These are phyloP conservation scores for Phaedon cochleariae DNA, from an alignment of 2,888 invertebrate genomes.

Conservation along the genomic window DNA sequence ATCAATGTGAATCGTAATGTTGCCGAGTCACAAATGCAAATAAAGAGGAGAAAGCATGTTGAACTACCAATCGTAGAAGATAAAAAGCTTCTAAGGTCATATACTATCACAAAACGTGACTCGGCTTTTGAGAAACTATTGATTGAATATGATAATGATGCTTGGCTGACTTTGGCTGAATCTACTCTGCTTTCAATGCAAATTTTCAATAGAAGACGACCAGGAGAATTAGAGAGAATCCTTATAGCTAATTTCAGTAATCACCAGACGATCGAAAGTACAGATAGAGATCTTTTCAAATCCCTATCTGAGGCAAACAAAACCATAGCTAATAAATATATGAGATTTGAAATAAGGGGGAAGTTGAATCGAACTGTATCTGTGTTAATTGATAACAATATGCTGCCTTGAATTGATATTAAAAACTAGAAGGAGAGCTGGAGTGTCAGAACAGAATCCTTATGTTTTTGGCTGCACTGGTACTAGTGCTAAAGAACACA, in stretches of 20 bases:
- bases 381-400: conserved; percentile 8
- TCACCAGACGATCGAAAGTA: conserved; percentile 3
- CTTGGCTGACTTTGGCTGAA: conserved; percentile 17
- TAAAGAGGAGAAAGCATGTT: too few species aligned
- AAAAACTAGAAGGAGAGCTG: background rate
- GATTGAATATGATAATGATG: background rate
- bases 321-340: conserved; percentile 6
- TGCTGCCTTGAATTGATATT: conserved; percentile 17
- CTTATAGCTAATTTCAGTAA: conserved; percentile 11
- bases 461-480: background rate
- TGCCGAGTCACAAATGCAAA: too few species aligned
- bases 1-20: too few species aligned
- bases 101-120: too few species aligned
- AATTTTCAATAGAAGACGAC: conserved; percentile 5
- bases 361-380: conserved; percentile 11
- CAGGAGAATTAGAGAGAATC: conserved; percentile 19
- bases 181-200: background rate
- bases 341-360: conserved; percentile 5
- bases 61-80: too few species aligned
- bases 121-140: too few species aligned
- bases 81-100: too few species aligned
- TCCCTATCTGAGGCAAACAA: background rate
- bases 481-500: background rate
- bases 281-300: background rate
- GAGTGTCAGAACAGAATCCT: background rate